A percentile compares a stretch with the other conserved stretches of the same genome.
These are phyloP conservation scores for Blastobasis adustella DNA, from an alignment of 2,888 invertebrate genomes.

Conservation along the genomic window DNA sequence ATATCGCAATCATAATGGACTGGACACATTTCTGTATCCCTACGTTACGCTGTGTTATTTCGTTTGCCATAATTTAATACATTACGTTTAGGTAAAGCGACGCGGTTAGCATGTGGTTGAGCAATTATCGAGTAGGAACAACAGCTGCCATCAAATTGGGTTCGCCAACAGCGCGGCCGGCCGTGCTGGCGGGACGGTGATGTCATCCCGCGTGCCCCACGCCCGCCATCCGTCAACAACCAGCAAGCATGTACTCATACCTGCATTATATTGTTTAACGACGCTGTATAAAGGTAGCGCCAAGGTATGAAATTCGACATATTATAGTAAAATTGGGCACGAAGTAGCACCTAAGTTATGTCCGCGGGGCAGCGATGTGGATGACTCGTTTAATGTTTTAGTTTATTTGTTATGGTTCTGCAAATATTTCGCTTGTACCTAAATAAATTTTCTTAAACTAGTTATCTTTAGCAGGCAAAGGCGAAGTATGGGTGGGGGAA, in stretches of 20 bases:
- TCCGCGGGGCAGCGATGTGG: no score
- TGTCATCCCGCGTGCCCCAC: constrained; percentile 37
- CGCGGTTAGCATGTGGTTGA: constrained; percentile 24
- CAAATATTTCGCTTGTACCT: no score
- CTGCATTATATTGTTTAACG: constrained; percentile 11
- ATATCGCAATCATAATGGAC: no score
- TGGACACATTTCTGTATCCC: no score
- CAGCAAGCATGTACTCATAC: constrained; percentile 16
- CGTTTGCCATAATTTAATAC: no score
- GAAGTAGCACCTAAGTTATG: no score
- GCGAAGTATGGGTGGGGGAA: constrained; percentile 6
- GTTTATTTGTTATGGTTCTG: no score
- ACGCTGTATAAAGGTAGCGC: neutral
- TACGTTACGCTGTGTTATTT: no score
- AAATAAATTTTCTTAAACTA: no score
- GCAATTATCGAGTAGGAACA: constrained; percentile 26
- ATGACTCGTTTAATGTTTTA: no score
- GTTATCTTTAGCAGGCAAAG: no score
- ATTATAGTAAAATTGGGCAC: no score
- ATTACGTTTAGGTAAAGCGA: neutral
- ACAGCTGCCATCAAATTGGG: constrained; percentile 36
- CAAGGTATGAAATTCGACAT: neutral
- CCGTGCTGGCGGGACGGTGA: constrained; percentile 29
- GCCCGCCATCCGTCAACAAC: constrained; percentile 31
- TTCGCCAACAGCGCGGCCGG: constrained; percentile 30